Conservation (phyloP, 2,797 vertebrate genomes). For the Falco cherrug region DNA sequence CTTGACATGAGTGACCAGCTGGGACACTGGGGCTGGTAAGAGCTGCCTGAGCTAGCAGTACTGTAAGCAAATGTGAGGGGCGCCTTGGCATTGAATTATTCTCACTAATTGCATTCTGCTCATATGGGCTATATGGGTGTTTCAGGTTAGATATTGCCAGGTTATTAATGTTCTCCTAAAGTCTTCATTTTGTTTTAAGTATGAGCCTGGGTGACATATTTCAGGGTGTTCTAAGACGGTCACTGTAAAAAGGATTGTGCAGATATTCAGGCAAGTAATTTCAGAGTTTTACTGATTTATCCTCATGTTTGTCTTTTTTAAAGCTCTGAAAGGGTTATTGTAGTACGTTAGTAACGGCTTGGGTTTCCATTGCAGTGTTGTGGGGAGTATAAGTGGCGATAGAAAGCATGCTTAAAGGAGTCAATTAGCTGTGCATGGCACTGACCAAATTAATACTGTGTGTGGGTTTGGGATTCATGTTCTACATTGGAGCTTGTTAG, state of each 20-base stretch:
- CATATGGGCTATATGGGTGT: background rate
- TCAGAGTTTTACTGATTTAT: background rate
- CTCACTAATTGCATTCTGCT: background rate
- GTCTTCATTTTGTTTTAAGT: background rate
- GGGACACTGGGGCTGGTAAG: background rate
- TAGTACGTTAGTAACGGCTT: background rate
- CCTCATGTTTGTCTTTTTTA: background rate
- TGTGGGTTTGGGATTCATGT: background rate
- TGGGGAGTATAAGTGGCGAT: background rate
- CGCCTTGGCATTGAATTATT: background rate
- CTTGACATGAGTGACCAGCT: background rate
- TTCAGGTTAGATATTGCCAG: background rate
- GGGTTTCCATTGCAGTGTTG: background rate
- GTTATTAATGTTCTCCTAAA: background rate
- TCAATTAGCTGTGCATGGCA: background rate
- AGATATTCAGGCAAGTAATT: background rate
- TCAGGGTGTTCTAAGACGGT: background rate
- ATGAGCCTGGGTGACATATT: background rate
- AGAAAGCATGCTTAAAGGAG: background rate
- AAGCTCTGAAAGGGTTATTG: background rate
- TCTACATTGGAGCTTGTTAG: background rate
- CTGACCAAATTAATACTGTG: background rate
- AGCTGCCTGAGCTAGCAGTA: background rate
- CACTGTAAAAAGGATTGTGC: background rate
- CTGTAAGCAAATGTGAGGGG: background rate